Evolutionary conservation across 2,888 invertebrate genomes (phyloP), one percentile per base, ranked within the genome.

Genomic region (Cyaniris semiargus): DNA sequence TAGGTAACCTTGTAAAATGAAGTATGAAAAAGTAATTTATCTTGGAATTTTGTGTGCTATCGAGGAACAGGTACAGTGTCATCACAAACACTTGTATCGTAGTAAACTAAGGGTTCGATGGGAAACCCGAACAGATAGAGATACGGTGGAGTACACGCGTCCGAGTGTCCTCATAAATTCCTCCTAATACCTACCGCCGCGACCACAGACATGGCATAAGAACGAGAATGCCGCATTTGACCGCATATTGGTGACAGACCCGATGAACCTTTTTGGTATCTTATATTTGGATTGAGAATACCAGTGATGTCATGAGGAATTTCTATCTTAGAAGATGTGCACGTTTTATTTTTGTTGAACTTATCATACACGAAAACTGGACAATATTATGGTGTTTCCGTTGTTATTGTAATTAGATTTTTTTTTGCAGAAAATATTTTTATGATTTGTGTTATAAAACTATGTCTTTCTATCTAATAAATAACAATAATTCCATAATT

Each of bases 181-280:
- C 84, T 86, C 87, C 87, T 85, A 86, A 88, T 87, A 88, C 85
- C 85, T 80, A 81, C 83, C 86, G 84, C 86, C 87, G 85, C 87
- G 74, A 27, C 44, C 72, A 48, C 48, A 27, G 74, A 74, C 27
- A 66, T 66, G 6, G 48, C 48, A 18, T 53, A 53, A 53, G 53
- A 15, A 48, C 8, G 5, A 60, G 10, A 7, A 27, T 8, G 27
- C 66, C 27, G 6, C 66, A 66, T 27, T 13, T 66, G 6, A 15
- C 5, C 31, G 27, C 27, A 13, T 27, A 3, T 7, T 27, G 27
- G 27, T 66, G 3, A 44, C 13, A 3, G 44, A 44, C 10, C 13
- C 44, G 10, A 44, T 38, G 44, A 76, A 60, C 23, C 38, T 48
- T 60, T 44, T 44, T 44, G 10, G 10, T 44, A 10, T 44, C 44